Base-by-base conservation (phyloP, 2,888 invertebrate genomes). In the Macrostomum cliftonense region DNA sequence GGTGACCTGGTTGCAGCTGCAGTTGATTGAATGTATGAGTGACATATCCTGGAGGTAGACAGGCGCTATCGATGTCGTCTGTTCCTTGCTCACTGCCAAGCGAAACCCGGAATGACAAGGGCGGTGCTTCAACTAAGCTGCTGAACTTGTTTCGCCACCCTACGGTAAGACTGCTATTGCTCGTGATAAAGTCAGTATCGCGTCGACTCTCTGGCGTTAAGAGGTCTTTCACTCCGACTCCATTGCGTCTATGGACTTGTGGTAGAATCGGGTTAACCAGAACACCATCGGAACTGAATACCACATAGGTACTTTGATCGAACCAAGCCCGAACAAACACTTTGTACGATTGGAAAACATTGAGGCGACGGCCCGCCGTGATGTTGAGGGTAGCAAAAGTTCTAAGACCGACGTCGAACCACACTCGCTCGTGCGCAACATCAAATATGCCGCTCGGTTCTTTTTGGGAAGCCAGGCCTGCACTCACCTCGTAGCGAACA, bases 401-500 rank as follows among this genome's bases (percentile, higher is more conserved):
- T 21, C 46, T 39, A 16, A 48, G 50, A 14, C 54, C 57, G 36
- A 52, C 56, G 43, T 57, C 57, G 38, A 51, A 51, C 56, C 56
- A 57, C 4, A 53, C 42, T 12, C 51, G 42, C 14, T 54, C 52
- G 12, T 38, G 28, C 12, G 16, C 39, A 12, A 40, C 17, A 37
- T 52, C 21, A 45, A 52, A 57, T 16, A 57, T 37, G 12, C 56
- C 57, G 12, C 42, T 20, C 2, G 55, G 55, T 39, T 19, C 36
- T 1, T 39, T 21, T 14, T 50, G 36, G 0, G n/a, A 14, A 9
- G 46, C 43, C 12, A 50, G 49, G 1, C 59, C 58, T 16, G 56
- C 53, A 50, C 58, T 59, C 53, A 55, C 56, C 37, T 59, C 57
- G 50, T 52, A 59, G 55, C 59, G 56, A 37, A 1, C 42, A 51